These are phyloP conservation scores for Leptatherina wallacei DNA, from an alignment of 2,797 vertebrate species.

Conservation along the genomic window DNA sequence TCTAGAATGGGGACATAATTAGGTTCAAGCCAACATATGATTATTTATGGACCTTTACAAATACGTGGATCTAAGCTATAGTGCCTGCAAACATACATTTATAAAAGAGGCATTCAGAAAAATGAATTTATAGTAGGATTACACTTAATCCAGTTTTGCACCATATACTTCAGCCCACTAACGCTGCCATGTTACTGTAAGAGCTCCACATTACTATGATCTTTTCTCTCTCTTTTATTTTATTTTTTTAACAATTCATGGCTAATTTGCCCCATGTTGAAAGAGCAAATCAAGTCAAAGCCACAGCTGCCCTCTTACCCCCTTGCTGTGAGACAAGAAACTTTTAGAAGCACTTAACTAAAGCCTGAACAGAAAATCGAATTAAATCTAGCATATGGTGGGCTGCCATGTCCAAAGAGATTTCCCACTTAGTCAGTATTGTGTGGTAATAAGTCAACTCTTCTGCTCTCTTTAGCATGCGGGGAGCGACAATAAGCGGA, in stretches of 20 bases:
- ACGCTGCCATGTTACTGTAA: constrained; percentile 56
- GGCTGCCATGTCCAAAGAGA: constrained; percentile 78
- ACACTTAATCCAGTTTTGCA: constrained; percentile 76
- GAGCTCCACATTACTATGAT: constrained; percentile 30
- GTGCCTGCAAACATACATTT: constrained; percentile 50
- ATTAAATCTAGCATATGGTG: constrained; percentile 82
- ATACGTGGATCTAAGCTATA: constrained; percentile 48
- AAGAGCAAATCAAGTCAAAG: constrained; percentile 65
- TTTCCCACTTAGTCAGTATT: constrained; percentile 79
- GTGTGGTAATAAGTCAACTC: constrained; percentile 81
- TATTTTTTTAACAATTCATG: constrained; percentile 41
- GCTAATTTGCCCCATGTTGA: constrained; percentile 64
- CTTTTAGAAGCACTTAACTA: constrained; percentile 73
- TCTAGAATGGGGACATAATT: background rate
- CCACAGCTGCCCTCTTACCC: constrained; percentile 64
- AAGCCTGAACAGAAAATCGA: constrained; percentile 77
- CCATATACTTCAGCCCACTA: constrained; percentile 55
- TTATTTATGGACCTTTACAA: constrained; percentile 13
- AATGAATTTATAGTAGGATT: constrained; percentile 70
- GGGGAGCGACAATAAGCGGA: constrained; percentile 74
- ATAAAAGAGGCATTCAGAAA: constrained; percentile 67
- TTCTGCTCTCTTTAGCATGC: constrained; percentile 66
- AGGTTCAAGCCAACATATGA: constrained; percentile 30
- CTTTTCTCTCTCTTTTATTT: background rate
- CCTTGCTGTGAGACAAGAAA: constrained; percentile 67